Evolutionary conservation across 2,888 invertebrate genomes (phyloP), one percentile per base, ranked within the genome.

Genomic region (Apotomis turbidana): DNA sequence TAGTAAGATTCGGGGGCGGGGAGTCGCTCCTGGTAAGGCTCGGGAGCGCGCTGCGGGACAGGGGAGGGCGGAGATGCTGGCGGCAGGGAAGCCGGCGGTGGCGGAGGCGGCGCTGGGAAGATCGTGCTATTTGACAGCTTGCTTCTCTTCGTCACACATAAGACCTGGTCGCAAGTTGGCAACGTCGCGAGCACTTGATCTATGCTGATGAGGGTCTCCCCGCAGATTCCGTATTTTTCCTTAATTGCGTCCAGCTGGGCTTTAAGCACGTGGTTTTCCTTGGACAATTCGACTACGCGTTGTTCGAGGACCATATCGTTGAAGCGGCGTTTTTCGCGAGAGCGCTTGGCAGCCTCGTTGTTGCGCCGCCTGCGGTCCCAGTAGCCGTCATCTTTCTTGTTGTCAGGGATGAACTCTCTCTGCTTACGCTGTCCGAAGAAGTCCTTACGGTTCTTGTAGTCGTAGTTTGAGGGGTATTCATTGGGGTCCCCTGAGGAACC

Each of bases 251-350:
- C 97, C 71, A 99, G 94, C 84, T 99, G 99, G 4, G 98, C 97
- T 87, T 98, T 97, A 2, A 99, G 95, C 61, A 98, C 96, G 85
- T 98, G 97, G 89, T 99, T 99, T 88, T 99, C 99, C 89, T 98
- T 97, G 77, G 98, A 98, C 70, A 99, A 94, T 87, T 99, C 98
- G 70, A 98, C 96, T 46, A 99, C 98, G 61, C 98, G 95, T 80
- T 98, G 97, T 84, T 99, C 99, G 74, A 99, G 94, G 1, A 98
- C 98, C 97, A 99, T 97, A 90, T 99, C 99, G 86, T 99, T 98
- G 93, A 98, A 97, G 61, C 99, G 96, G 57, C 99, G 95, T 89
- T 99, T 99, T 88, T 99, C 99, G n/a, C 99, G 95, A 5, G 98
- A 98, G 59, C 98, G 94, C 87, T 99, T 98, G 71, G 99, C 99